Base-by-base conservation (phyloP, 2,797 vertebrate genomes). In the Yasuhikotakia modesta region DNA sequence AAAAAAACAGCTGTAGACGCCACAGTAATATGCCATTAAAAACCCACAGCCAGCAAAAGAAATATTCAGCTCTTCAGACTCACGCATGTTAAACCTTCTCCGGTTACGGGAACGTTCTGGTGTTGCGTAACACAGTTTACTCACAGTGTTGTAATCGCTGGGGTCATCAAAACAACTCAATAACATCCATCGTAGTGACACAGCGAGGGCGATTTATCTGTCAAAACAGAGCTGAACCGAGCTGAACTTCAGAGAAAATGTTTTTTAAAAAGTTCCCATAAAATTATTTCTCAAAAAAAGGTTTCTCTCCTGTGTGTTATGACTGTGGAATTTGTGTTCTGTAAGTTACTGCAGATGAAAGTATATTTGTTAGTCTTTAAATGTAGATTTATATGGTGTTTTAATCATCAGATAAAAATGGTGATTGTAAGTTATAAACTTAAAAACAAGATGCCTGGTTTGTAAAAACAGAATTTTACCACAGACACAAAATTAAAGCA, bases 41-140 rank as follows among this genome's bases (percentile, higher is more conserved):
- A 96, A 97, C 2, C 95, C 95, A 83, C 95, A 96, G 74, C 95
- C 95, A 4, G 91, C 87, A 75, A 95, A 96, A 0, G 94, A 96
- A 65, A 97, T 84, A 88, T 88, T 94, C 95, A 94, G 95, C 63
- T 92, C 91, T 17, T 86, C 82, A 76, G 90, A 50, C 65, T 92
- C 91, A 67, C 86, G 48, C 78, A 78, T 80, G 58, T 71, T 78
- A 32, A 55, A 55, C 39, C 19, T 4, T 13, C 17, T n/a, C 5
- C 39, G 19, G 16, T 70, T 45, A 65, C 16, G 13, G 19, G 64
- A 39, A 64, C 5, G 6, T 17, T 35, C 6, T 50, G 48, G 8
- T 66, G 45, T 75, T 75, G 16, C 50, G 32, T 10, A 65, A 75
- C 35, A 39, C 6, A 35, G 64, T 63, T 63, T 35, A 63, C 30